Evolutionary conservation across 1,140 invertebrate species (phyloP).

Genomic region (Papilio glaucus): DNA sequence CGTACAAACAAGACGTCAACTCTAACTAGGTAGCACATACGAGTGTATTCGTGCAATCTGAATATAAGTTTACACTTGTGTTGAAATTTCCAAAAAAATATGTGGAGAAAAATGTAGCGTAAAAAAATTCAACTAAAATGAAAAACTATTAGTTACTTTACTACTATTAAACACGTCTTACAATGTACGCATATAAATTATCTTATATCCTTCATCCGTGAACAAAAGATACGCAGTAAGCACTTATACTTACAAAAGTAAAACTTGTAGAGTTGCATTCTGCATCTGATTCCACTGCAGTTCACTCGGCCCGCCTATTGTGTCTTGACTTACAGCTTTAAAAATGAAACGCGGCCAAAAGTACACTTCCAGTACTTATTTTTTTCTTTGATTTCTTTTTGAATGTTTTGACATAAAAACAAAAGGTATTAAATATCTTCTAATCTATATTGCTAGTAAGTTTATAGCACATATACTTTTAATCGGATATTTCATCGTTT

Average conservation of each 20-base stretch:
- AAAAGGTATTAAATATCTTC: background rate
- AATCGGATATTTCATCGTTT: too few species aligned
- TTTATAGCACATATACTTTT: too few species aligned
- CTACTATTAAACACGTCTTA: too few species aligned
- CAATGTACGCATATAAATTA: background rate
- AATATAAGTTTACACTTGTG: too few species aligned
- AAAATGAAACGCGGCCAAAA: constrained; percentile 9
- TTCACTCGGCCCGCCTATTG: constrained; percentile 4
- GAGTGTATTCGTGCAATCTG: background rate
- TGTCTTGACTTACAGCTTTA: constrained; percentile 3
- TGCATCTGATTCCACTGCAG: constrained; percentile 10
- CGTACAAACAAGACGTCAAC: background rate
- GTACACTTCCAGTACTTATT: background rate
- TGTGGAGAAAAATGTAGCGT: too few species aligned
- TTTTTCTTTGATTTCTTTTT: background rate
- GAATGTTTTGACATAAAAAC: background rate
- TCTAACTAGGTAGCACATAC: background rate
- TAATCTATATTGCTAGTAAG: too few species aligned
- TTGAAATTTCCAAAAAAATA: too few species aligned
- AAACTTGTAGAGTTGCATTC: background rate
- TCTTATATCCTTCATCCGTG: background rate
- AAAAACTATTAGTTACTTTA: too few species aligned
- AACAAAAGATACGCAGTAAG: constrained; percentile 13
- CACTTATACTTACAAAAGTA: constrained; percentile 16
- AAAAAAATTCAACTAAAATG: too few species aligned